Evolutionary conservation across 2,797 vertebrate genomes (phyloP).

Genomic region (Phrynocephalus guinanensis): DNA sequence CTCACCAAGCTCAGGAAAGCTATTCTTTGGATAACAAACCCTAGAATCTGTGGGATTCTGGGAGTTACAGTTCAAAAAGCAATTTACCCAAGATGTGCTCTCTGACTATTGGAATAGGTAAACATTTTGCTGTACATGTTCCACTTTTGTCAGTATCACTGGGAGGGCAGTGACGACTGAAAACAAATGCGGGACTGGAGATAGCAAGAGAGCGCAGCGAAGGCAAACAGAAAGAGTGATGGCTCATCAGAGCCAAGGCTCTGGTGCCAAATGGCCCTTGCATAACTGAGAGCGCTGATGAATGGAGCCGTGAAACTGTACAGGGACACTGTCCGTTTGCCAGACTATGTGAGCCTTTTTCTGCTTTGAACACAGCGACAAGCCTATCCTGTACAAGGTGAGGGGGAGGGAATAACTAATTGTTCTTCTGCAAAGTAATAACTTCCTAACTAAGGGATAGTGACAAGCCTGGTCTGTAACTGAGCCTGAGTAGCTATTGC

Average conservation of each 20-base stretch:
- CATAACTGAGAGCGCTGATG: background rate
- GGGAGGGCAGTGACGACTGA: background rate
- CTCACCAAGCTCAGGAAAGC: no score
- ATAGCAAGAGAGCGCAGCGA: background rate
- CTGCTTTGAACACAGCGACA: background rate
- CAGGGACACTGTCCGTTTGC: rapidly evolving
- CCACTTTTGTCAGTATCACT: background rate
- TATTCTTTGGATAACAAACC: no score
- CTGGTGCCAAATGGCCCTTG: background rate
- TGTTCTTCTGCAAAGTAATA: conserved; percentile 13
- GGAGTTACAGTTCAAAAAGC: no score
- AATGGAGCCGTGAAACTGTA: background rate
- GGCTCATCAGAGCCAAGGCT: background rate
- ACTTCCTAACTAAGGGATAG: conserved; percentile 19
- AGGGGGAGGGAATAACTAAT: conserved; percentile 16
- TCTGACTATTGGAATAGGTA: background rate
- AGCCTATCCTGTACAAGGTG: background rate
- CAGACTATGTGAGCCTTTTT: background rate
- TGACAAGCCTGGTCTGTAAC: conserved; percentile 36
- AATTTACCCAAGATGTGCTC: no score
- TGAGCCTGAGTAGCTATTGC: conserved; percentile 26
- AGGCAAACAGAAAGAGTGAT: background rate
- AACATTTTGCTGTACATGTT: background rate
- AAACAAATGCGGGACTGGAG: background rate
- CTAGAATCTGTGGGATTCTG: no score